phyloP scores from a whole-genome alignment of 2,797 vertebrate species.

The Crypturellus tataupa region DNA sequence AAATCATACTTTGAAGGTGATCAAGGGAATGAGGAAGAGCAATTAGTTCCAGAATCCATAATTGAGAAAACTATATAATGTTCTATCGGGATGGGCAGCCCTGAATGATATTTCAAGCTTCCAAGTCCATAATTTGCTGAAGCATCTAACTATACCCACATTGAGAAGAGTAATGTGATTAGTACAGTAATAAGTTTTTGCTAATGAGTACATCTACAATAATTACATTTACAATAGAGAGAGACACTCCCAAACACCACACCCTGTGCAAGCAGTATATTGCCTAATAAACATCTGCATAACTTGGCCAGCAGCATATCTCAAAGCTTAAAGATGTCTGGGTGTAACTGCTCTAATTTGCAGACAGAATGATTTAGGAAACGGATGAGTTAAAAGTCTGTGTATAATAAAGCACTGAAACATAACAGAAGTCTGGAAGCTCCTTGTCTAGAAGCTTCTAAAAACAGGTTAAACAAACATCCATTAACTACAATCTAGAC shows the following conservation, averaged over 20 bases:
- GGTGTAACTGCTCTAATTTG: background rate
- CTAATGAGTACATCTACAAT: background rate
- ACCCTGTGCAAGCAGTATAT: background rate
- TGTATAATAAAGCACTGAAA: background rate
- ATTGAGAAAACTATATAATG: background rate
- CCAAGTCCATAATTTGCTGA: background rate
- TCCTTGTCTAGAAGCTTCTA: background rate
- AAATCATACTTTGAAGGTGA: background rate
- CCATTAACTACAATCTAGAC: background rate
- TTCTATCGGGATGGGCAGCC: background rate
- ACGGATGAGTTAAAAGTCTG: background rate
- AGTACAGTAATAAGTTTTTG: background rate
- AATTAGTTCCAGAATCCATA: background rate
- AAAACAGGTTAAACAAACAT: background rate
- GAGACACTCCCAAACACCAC: background rate
- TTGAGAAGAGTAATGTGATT: background rate
- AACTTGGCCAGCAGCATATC: background rate
- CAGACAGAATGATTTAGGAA: background rate
- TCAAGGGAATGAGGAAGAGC: background rate
- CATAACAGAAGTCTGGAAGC: background rate
- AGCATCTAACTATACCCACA: background rate
- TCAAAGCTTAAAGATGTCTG: background rate
- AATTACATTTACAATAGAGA: background rate
- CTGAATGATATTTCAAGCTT: background rate
- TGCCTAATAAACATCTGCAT: background rate